phyloP scores from a whole-genome alignment of 2,113 vertebrate species.

The Periophthalmus modestus region DNA sequence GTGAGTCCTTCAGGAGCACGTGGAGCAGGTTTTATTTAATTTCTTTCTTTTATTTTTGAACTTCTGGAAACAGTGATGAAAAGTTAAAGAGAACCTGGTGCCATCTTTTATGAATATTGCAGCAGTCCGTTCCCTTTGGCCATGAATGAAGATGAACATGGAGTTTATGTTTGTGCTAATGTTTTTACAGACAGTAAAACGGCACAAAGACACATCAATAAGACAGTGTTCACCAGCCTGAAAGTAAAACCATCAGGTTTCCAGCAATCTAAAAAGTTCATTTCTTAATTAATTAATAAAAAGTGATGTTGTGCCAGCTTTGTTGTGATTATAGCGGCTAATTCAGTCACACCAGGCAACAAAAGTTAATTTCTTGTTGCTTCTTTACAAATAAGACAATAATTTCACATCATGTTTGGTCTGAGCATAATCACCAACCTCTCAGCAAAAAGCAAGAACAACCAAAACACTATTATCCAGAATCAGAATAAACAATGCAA shows the following conservation, averaged over 20 bases:
- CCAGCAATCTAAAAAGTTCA: background rate
- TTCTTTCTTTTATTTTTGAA: background rate
- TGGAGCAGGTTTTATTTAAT: too few relatives aligned
- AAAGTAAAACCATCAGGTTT: too few relatives aligned
- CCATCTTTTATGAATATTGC: background rate
- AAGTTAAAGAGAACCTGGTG: background rate
- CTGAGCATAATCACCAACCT: constrained; percentile 6
- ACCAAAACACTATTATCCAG: constrained; percentile 19
- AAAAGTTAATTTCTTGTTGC: constrained; percentile 27
- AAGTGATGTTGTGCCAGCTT: background rate
- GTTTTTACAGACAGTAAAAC: too few relatives aligned
- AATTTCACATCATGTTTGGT: constrained; percentile 25
- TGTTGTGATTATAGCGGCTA: background rate
- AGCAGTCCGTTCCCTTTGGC: too few relatives aligned
- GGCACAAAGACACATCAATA: too few relatives aligned
- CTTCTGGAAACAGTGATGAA: too few relatives aligned
- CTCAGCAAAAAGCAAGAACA: too few relatives aligned
- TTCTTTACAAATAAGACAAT: constrained; percentile 13
- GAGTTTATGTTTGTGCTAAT: too few relatives aligned
- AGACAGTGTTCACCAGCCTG: too few relatives aligned
- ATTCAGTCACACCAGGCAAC: background rate
- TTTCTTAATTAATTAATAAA: background rate
- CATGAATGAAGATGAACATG: too few relatives aligned
- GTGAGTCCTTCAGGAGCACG: too few relatives aligned
- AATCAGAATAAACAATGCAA: constrained; percentile 17